Conservation (phyloP, 1,140 invertebrate species). For the Drosophila teissieri region DNA sequence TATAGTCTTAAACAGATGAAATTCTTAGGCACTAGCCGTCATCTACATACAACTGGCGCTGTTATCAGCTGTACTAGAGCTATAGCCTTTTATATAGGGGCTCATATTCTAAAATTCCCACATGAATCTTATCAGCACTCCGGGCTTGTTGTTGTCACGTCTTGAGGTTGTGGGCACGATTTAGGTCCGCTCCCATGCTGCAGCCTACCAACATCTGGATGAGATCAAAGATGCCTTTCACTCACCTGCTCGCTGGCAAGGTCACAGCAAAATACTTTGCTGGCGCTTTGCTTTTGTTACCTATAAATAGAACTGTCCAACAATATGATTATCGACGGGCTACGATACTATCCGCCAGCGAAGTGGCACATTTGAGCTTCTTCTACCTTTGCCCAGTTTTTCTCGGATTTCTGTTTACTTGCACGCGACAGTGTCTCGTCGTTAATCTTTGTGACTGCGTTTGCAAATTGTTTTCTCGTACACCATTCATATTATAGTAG, state of each 20-base stretch:
- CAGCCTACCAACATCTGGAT: slow-evolving; percentile 19
- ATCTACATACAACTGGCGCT: neutral
- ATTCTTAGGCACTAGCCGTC: slow-evolving; percentile 11
- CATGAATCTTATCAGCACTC: slow-evolving; percentile 26
- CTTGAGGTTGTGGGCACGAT: slow-evolving; percentile 27
- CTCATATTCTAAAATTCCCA: neutral
- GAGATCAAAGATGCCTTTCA: slow-evolving; percentile 47
- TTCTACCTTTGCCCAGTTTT: slow-evolving; percentile 7
- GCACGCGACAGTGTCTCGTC: slow-evolving; percentile 27
- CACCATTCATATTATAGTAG: neutral
- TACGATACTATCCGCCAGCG: slow-evolving; percentile 13
- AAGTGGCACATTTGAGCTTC: slow-evolving; percentile 15
- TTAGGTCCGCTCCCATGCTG: slow-evolving; percentile 43
- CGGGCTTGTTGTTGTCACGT: slow-evolving; percentile 35
- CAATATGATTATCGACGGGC: slow-evolving; percentile 35
- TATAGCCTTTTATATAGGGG: slow-evolving; percentile 25
- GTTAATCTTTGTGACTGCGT: slow-evolving; percentile 20
- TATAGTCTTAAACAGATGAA: neutral
- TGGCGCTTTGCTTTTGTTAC: slow-evolving; percentile 33
- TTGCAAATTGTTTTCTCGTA: slow-evolving; percentile 33
- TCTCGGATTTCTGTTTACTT: slow-evolving; percentile 24
- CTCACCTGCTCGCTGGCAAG: slow-evolving; percentile 34
- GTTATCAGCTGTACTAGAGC: slow-evolving; percentile 31
- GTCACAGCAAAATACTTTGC: slow-evolving; percentile 38
- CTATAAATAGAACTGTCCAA: slow-evolving; percentile 51